Base-by-base conservation (phyloP, 2,888 invertebrate species). In the Caenorhabditis angaria region DNA sequence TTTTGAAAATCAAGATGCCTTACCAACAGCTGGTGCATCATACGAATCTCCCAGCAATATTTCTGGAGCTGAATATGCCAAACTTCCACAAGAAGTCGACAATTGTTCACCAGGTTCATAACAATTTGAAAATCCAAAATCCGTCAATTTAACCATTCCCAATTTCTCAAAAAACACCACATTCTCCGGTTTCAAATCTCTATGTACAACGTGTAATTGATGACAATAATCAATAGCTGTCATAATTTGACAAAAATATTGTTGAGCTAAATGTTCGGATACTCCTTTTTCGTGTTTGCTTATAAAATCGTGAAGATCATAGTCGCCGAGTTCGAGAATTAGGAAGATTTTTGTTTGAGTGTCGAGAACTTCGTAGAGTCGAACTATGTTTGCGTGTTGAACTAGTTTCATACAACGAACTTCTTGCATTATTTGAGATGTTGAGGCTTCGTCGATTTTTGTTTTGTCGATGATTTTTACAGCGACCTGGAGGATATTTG, bases 41-140 rank as follows among this genome's bases (percentile, higher is more conserved):
- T 99, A 99, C 0, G 95, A 94, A 89, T 99, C 97, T 25, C 99
- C 99, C 63, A 99, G 91, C 70, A 99, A 91, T 87, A 99, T 99
- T 90, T 99, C 99, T 1, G 99, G 99, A 12, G 99, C 99, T 2
- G 97, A 97, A 90, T 99, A 99, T 24, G 99, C 97, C 83, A 99
- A 90, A 80, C 96, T 96, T 29, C 99, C 99, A 90, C 99, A 99
- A 41, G 95, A 96, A 25, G 99, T 99, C 89, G 95, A 95, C 87
- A 97, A 89, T 88, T 96, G 95, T 89, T 95, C 94, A 59, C 97
- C 97, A 25, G 97, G 97, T 87, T 93, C 88, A 92, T 90, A 91
- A 84, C 90, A 89, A 90, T 99, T 99, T 90, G 97, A 97, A 87
- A 93, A 93, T 88, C 96, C 99, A 90, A 99, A 99, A 90, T 99